Evolutionary conservation across 2,113 vertebrate genomes (phyloP).

Genomic region (Megaceryle torquata): DNA sequence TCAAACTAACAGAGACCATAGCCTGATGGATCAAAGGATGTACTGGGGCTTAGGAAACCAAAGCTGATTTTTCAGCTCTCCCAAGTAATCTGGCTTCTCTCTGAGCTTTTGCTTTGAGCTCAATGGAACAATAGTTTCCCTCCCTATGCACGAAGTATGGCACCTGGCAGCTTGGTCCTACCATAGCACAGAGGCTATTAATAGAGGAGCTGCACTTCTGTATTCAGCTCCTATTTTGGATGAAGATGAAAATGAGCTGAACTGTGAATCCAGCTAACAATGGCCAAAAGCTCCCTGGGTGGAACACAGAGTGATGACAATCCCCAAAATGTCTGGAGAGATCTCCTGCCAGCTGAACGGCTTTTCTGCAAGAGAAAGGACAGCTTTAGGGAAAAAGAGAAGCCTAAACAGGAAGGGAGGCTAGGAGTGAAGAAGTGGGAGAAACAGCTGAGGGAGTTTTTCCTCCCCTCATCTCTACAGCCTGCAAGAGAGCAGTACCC

Average conservation of each 20-base stretch:
- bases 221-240: background rate
- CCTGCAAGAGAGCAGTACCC: background rate
- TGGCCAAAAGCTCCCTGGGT: slow-evolving; percentile 17
- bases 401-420: background rate
- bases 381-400: background rate
- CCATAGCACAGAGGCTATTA: background rate
- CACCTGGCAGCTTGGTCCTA: slow-evolving; percentile 38
- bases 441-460: background rate
- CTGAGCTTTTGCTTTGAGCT: slow-evolving; percentile 21
- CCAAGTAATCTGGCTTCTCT: slow-evolving; percentile 46
- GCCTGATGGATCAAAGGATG: slow-evolving; percentile 34
- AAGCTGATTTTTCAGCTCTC: slow-evolving; percentile 45
- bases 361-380: slow-evolving; percentile 20
- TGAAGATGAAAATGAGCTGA: slow-evolving; percentile 34
- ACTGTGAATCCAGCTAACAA: slow-evolving; percentile 26
- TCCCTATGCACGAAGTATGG: slow-evolving; percentile 12
- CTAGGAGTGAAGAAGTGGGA: background rate
- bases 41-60: slow-evolving; percentile 5
- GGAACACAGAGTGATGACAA: slow-evolving; percentile 20
- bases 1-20: background rate
- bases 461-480: background rate
- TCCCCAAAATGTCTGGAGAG: slow-evolving; percentile 1
- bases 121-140: background rate
- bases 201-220: slow-evolving; percentile 20
- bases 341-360: background rate